phyloP scores from a whole-genome alignment of 1,140 invertebrate genomes.

The Papilio glaucus region DNA sequence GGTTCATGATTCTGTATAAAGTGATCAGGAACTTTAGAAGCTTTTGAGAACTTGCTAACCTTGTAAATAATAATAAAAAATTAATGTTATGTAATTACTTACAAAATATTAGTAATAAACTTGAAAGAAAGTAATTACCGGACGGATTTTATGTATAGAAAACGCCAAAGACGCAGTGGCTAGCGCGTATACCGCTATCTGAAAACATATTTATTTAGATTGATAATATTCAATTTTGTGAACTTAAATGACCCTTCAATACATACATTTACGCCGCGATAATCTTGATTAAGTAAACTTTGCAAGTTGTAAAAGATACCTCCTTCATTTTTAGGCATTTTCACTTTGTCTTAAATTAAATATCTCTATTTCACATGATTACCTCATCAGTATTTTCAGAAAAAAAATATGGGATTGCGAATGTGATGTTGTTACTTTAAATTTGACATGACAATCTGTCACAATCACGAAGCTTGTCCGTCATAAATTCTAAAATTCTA shows the following conservation, averaged over 20 bases:
- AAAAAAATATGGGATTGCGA: conserved; percentile 39
- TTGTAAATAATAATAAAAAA: conserved; percentile 50
- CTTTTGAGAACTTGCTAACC: conserved; percentile 83
- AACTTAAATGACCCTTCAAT: conserved; percentile 30
- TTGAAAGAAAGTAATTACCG: conserved; percentile 65
- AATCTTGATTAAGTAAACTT: conserved; percentile 71
- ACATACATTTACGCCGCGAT: conserved; percentile 75
- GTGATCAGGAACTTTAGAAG: conserved; percentile 74
- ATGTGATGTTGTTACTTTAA: conserved; percentile 3
- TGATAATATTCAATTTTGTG: conserved; percentile 44
- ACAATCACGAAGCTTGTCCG: not conserved
- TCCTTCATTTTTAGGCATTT: conserved; percentile 67
- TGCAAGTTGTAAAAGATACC: conserved; percentile 66
- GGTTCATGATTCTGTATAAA: conserved; percentile 76
- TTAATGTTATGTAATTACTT: conserved; percentile 59
- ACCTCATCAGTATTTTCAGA: conserved; percentile 76
- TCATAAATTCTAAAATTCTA: too few species aligned
- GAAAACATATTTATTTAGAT: conserved; percentile 59
- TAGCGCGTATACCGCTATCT: conserved; percentile 81
- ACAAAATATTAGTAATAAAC: conserved; percentile 37
- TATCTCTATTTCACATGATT: conserved; percentile 68
- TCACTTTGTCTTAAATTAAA: conserved; percentile 50
- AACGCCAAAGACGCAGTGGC: conserved; percentile 76
- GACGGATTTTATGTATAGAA: conserved; percentile 80
- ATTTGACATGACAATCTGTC: conserved; percentile 19